Conservation (phyloP, 2,888 invertebrate genomes). For the Microctonus brassicae region DNA sequence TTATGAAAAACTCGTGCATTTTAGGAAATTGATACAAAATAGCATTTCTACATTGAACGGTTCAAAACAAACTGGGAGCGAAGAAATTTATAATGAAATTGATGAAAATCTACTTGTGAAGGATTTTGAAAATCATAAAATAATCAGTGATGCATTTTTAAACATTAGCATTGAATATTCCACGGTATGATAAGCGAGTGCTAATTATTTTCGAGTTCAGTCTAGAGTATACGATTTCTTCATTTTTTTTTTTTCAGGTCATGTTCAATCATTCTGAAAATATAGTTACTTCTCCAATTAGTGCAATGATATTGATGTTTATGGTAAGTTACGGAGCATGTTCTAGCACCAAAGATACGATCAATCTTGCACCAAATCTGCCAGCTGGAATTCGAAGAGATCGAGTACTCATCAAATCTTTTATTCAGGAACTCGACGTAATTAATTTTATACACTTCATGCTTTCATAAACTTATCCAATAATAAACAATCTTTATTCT, state of each 20-base stretch:
- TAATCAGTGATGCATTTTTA: background rate
- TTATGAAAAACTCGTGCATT: no score
- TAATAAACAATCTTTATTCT: background rate
- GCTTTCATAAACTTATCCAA: background rate
- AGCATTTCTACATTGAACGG: no score
- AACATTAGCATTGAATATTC: background rate
- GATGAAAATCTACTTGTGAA: no score
- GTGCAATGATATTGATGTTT: background rate
- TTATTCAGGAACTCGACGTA: no score
- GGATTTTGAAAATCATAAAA: background rate
- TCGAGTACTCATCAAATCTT: background rate
- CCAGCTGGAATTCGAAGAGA: background rate
- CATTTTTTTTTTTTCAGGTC: background rate
- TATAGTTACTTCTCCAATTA: background rate
- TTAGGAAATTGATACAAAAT: no score
- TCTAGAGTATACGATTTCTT: no score
- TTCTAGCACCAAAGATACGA: background rate
- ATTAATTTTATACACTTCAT: no score
- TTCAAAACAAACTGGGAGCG: no score
- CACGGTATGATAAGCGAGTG: background rate
- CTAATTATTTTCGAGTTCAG: no score
- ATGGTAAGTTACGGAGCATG: background rate
- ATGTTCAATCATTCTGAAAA: background rate
- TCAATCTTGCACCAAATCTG: background rate
- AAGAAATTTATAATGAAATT: no score